Base-by-base conservation (phyloP, 2,888 invertebrate species). In the Drosophila subsilvestris region DNA sequence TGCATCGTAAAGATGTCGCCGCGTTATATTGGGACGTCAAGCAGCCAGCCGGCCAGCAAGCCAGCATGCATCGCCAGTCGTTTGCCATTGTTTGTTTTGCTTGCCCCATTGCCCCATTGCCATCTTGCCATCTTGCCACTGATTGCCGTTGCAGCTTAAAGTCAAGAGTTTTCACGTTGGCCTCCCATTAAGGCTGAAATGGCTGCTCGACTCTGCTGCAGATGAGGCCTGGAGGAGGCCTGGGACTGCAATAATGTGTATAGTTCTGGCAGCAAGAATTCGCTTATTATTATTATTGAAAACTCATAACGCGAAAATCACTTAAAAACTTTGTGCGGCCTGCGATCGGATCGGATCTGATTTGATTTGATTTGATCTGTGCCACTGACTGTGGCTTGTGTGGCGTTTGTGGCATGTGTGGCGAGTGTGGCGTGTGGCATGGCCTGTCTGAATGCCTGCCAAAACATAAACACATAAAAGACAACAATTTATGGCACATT, bases 401-500 rank as follows among this genome's bases (percentile, higher is more conserved):
- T 20, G 20, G 20, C 3, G 20, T 20, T 1, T 20, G 20, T 20
- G 20, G n/a, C n/a, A n/a, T 20, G 25, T 25, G 25, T 37, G 37
- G 14, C 14, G 14, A 6, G 32, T 32, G 32, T 37, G 47, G 48
- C 42, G 14, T 29, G 27, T 17, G 29, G 32, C 42, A 17, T 54
- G 43, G 37, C 68, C 74, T 49, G 56, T 58, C 74, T 74, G 68
- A 76, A 63, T 80, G 76, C 50, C 81, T 79, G 79, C 62, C 65
- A 75, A 77, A 37, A 70, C 62, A 56, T 71, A 63, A 58, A 55
- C 68, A 72, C 80, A 81, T 82, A 86, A 82, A 82, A 78, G 76
- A 82, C 73, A 61, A 80, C 83, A 82, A 86, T 82, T 82, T 82
- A 82, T 82, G 83, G 80, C 82, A 86, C 80, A 82, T 80, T 82